Evolutionary conservation across 2,797 vertebrate species (phyloP).

Genomic region (Mormyrops attenuatus): DNA sequence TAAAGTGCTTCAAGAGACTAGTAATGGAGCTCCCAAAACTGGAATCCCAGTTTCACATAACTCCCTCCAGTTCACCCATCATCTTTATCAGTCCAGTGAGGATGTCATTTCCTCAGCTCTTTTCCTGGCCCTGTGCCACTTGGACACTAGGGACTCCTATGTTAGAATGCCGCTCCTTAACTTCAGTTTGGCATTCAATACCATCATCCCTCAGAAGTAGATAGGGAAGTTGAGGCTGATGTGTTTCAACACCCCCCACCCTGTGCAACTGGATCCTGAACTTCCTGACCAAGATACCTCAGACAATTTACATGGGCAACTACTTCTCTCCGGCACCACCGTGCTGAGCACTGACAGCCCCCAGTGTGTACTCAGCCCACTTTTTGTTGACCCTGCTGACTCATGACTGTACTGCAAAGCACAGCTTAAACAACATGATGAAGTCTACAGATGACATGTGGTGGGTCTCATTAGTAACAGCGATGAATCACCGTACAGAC

Average conservation of each 20-base stretch:
- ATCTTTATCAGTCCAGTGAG: neutral
- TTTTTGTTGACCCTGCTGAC: neutral
- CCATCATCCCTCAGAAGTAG: neutral
- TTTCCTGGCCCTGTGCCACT: neutral
- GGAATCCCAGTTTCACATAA: slow-evolving; percentile 3
- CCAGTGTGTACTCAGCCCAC: neutral
- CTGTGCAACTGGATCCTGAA: neutral
- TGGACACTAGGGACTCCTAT: neutral
- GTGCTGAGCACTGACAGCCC: neutral
- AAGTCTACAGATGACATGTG: neutral
- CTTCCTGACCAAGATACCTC: neutral
- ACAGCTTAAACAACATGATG: neutral
- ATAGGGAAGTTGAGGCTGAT: neutral
- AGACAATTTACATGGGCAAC: neutral
- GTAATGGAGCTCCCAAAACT: neutral
- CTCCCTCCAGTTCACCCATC: neutral
- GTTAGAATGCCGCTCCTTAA: neutral
- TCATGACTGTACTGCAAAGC: neutral
- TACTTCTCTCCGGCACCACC: neutral
- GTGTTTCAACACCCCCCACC: neutral
- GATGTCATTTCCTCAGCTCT: neutral
- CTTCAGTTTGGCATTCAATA: neutral
- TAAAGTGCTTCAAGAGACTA: neutral
- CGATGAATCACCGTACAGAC: neutral
- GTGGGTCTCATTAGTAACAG: neutral